These are phyloP conservation scores for Gopherus evgoodei DNA, from an alignment of 2,113 vertebrate genomes.

Conservation along the genomic window DNA sequence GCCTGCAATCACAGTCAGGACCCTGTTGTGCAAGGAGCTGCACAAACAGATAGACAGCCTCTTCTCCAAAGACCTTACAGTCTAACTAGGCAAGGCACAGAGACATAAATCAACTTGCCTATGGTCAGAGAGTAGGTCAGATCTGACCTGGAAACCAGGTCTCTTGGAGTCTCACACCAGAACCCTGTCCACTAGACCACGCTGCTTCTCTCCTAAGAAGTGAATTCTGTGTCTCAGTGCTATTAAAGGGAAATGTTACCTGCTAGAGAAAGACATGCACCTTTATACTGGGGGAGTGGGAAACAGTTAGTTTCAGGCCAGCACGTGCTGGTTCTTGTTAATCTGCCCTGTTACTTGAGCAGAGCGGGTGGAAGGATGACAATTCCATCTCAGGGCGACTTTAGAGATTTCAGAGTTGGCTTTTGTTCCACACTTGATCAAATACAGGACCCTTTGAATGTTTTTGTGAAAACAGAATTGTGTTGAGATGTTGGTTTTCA, in stretches of 20 bases:
- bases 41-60: too few relatives aligned
- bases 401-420: neutral
- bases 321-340: neutral
- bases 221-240: neutral
- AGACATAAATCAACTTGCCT: neutral
- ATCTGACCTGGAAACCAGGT: fast-evolving
- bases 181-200: neutral
- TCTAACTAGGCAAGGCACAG: neutral
- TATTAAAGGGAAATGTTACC: neutral
- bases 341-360: neutral
- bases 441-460: neutral
- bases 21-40: too few relatives aligned
- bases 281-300: neutral
- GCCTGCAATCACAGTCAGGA: too few relatives aligned
- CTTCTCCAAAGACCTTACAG: too few relatives aligned
- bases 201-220: neutral
- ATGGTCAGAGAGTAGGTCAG: neutral
- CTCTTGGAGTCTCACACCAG: neutral
- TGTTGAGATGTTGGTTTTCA: fast-evolving
- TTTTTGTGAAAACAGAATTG: fast-evolving
- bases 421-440: neutral
- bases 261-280: neutral
- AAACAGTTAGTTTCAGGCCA: neutral
- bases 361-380: neutral
- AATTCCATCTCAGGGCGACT: neutral